Conservation (phyloP, 2,888 invertebrate genomes). For the Timema cristinae region DNA sequence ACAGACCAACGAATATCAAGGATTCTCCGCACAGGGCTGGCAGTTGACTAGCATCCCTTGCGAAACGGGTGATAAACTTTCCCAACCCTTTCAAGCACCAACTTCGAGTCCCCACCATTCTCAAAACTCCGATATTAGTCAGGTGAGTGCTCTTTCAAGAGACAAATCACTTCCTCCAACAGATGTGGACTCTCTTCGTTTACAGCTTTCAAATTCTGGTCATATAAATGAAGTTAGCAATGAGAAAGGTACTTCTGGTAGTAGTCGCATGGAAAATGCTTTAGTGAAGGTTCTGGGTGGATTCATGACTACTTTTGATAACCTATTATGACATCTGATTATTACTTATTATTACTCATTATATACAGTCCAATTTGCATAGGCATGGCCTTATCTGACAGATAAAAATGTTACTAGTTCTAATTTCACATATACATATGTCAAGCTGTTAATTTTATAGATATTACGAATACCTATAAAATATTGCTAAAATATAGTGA, state of each 20-base stretch:
- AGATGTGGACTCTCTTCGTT: too few species aligned
- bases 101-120: not conserved
- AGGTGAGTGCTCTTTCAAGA: conserved; percentile 7
- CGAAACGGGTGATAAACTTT: conserved; percentile 37
- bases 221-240: not conserved
- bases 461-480: too few species aligned
- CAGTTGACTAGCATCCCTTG: conserved; percentile 41
- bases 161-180: not conserved
- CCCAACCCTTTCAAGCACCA: not conserved
- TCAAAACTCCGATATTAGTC: not conserved
- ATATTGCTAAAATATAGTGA: too few species aligned
- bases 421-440: too few species aligned
- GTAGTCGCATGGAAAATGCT: conserved; percentile 22
- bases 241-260: conserved; percentile 4
- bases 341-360: too few species aligned
- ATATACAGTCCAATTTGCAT: too few species aligned
- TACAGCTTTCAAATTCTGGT: not conserved
- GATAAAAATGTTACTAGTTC: too few species aligned
- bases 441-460: too few species aligned
- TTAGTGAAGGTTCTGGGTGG: conserved; percentile 26
- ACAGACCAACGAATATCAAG: conserved; percentile 43
- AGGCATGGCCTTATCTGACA: too few species aligned
- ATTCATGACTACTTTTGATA: conserved; percentile 29
- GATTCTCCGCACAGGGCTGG: conserved; percentile 40
- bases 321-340: conserved; percentile 22